A percentile compares a stretch with the other conserved stretches of the same genome.
Evolutionary conservation across 2,797 vertebrate species (phyloP).

Genomic region (Macroramphosus scolopax): DNA sequence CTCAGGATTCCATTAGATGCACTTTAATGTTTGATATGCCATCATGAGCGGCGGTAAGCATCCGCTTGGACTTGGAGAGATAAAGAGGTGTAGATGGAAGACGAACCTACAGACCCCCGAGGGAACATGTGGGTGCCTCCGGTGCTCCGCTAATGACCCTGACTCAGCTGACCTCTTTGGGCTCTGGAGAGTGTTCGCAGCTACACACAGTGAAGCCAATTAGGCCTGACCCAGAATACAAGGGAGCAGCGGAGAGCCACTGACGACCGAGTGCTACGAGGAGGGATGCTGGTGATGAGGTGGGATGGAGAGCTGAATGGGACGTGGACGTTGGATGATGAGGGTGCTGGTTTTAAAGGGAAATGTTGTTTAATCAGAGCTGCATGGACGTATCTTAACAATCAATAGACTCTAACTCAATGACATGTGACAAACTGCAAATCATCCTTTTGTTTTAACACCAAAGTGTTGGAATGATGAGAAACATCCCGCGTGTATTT

Average conservation of each 20-base stretch:
- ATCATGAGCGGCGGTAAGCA: not conserved
- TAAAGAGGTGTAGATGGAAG: not conserved
- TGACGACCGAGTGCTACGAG: conserved; percentile 6
- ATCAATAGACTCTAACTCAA: too few species aligned
- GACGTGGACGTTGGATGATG: conserved; percentile 3
- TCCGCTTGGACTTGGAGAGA: conserved; percentile 4
- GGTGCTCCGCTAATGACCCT: conserved; percentile 53
- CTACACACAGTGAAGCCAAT: conserved; percentile 48
- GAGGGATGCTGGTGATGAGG: conserved; percentile 1
- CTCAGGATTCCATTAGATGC: too few species aligned
- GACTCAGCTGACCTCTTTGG: conserved; percentile 53
- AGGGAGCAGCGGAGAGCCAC: conserved; percentile 1
- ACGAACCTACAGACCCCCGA: conserved; percentile 23
- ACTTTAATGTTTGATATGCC: too few species aligned
- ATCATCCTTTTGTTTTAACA: too few species aligned
- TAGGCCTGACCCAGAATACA: conserved; percentile 37
- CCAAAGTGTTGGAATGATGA: not conserved
- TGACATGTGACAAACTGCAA: too few species aligned
- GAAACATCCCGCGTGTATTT: not conserved
- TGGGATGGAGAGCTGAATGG: not conserved
- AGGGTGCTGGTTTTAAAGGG: not conserved
- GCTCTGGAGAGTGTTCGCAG: conserved; percentile 27
- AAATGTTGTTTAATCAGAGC: not conserved
- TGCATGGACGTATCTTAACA: too few species aligned
- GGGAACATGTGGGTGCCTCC: conserved; percentile 21